Conservation (phyloP, 1,140 invertebrate species). For the Ooceraea biroi region DNA sequence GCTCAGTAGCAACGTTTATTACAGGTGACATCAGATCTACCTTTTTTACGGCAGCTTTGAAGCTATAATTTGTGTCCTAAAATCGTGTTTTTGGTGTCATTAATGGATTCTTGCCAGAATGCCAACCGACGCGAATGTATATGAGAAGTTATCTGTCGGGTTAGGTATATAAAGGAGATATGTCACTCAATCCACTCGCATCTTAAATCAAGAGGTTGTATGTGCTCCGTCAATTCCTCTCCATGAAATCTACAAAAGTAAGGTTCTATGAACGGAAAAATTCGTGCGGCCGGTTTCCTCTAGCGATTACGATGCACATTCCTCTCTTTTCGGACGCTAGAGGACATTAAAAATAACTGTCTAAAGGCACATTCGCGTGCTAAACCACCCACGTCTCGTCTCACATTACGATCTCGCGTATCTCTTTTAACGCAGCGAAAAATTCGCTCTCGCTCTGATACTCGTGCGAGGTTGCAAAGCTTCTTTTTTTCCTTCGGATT, state of each 20-base stretch:
- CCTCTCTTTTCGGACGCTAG: slow-evolving; percentile 59
- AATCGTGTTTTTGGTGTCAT: slow-evolving; percentile 45
- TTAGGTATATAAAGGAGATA: slow-evolving; percentile 8
- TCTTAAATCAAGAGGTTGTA: neutral
- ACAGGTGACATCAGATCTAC: neutral
- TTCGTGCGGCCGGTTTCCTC: slow-evolving; percentile 28
- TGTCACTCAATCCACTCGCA: slow-evolving; percentile 12
- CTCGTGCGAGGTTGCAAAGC: slow-evolving; percentile 36
- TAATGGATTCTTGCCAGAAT: slow-evolving; percentile 37
- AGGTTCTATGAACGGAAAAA: neutral
- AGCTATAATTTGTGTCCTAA: slow-evolving; percentile 43
- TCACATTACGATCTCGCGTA: slow-evolving; percentile 72
- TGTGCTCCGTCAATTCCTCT: neutral
- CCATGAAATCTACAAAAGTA: neutral
- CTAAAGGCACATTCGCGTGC: slow-evolving; percentile 57
- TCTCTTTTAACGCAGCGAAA: slow-evolving; percentile 67
- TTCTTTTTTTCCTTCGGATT: slow-evolving; percentile 55
- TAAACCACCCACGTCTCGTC: slow-evolving; percentile 70
- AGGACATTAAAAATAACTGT: slow-evolving; percentile 75
- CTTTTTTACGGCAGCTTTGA: slow-evolving; percentile 48
- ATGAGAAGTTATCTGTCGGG: neutral
- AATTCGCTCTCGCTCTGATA: slow-evolving; percentile 28
- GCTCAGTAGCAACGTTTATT: slow-evolving; percentile 34
- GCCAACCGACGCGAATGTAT: neutral
- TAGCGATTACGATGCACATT: slow-evolving; percentile 51